Conservation (phyloP, 2,113 vertebrate species). For the Gymnobelideus leadbeateri region DNA sequence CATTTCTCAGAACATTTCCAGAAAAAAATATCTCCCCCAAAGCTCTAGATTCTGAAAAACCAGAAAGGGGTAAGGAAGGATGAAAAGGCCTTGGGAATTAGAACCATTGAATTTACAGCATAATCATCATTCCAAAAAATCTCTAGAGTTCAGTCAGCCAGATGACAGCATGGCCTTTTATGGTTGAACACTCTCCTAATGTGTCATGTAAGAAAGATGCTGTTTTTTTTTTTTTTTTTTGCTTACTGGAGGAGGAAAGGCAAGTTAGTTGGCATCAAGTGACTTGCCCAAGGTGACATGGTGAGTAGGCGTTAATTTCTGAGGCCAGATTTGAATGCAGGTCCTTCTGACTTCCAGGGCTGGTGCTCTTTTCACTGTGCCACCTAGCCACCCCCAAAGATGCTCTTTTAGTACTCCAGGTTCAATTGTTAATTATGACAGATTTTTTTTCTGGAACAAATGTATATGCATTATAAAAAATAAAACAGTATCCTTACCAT, state of each 20-base stretch:
- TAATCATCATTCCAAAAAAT: background rate
- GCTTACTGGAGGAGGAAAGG: too few species aligned
- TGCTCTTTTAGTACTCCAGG: background rate
- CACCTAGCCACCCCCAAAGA: background rate
- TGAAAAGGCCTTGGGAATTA: background rate
- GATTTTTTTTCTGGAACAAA: constrained; percentile 18
- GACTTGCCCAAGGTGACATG: too few species aligned
- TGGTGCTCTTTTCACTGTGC: too few species aligned
- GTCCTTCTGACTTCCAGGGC: too few species aligned
- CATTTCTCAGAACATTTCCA: constrained; percentile 37
- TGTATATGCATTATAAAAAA: background rate
- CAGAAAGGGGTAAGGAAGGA: background rate
- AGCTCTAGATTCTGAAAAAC: background rate
- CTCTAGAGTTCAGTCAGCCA: background rate
- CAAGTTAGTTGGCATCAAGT: too few species aligned
- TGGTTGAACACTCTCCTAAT: background rate
- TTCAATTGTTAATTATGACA: background rate
- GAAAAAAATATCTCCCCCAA: constrained; percentile 38
- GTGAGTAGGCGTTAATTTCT: too few species aligned
- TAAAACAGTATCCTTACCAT: background rate
- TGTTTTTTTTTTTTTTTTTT: too few species aligned
- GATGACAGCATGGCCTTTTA: constrained; percentile 30
- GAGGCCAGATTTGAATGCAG: too few species aligned
- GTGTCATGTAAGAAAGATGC: background rate
- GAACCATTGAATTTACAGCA: constrained; percentile 21